Percentiles rank a stretch among this genome's conserved stretches.
These are phyloP conservation scores for Tenthredo amoena DNA, from an alignment of 2,888 invertebrate species.

Conservation along the genomic window DNA sequence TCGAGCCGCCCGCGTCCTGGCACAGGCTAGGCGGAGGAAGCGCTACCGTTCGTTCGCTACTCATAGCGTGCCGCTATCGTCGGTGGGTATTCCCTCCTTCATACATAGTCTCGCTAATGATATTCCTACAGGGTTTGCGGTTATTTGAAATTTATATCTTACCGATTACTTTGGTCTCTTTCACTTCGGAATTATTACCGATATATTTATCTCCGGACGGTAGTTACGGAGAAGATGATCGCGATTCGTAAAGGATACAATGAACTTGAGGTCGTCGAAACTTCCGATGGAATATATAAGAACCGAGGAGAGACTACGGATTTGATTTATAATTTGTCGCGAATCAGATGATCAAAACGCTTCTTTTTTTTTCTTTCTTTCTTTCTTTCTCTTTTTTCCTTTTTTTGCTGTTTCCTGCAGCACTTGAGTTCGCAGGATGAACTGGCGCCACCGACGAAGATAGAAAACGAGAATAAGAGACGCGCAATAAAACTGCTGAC, in stretches of 20 bases:
- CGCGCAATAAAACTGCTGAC: conserved; percentile 40
- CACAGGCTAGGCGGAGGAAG: conserved; percentile 54
- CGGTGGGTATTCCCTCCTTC: conserved; percentile 37
- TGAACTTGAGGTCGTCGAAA: not conserved
- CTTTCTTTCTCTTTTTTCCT: not conserved
- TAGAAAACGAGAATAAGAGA: not conserved
- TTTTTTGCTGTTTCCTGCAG: not conserved
- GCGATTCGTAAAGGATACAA: not conserved
- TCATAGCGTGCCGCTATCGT: conserved; percentile 48
- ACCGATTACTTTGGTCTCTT: not conserved
- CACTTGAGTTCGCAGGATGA: not conserved
- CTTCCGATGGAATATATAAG: not conserved
- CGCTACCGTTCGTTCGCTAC: conserved; percentile 73
- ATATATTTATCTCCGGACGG: not conserved
- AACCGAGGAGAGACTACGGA: not conserved
- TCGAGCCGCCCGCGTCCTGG: conserved; percentile 18
- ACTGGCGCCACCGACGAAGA: conserved; percentile 11
- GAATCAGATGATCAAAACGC: not conserved
- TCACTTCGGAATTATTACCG: not conserved
- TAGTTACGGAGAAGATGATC: not conserved
- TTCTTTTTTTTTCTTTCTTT: not conserved
- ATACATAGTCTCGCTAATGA: conserved; percentile 28
- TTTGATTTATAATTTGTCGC: not conserved
- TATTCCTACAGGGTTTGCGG: not conserved
- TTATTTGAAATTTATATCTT: not conserved